phyloP scores from a whole-genome alignment of 2,113 vertebrate genomes.

The Psilopsiagon aurifrons region DNA sequence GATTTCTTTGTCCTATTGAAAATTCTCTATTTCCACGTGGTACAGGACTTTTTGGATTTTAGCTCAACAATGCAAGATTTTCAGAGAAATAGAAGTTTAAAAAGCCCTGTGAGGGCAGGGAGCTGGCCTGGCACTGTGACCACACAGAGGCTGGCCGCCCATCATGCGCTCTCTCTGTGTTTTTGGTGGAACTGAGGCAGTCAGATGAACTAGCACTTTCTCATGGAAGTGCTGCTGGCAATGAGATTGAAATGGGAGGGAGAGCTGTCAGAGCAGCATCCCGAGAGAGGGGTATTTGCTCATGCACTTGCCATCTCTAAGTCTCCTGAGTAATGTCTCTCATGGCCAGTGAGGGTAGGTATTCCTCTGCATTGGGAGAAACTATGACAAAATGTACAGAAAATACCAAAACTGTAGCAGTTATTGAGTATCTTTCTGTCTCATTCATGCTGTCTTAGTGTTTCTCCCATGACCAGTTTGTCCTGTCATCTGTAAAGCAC shows the following conservation, averaged over 20 bases:
- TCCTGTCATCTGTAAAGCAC: neutral
- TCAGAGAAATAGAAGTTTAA: neutral
- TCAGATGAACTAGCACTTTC: neutral
- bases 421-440: neutral
- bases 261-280: neutral
- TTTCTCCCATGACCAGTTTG: neutral
- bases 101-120: neutral
- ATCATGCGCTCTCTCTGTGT: accelerated
- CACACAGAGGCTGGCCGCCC: neutral
- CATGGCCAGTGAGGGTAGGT: neutral
- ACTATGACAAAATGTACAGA: neutral
- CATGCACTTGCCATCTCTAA: neutral
- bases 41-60: neutral
- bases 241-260: neutral
- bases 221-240: constrained; percentile 17
- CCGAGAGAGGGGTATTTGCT: neutral
- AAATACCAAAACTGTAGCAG: neutral
- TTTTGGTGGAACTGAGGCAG: neutral
- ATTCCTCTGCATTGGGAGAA: neutral
- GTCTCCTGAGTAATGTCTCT: neutral
- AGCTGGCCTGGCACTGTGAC: neutral
- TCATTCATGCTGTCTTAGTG: neutral
- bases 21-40: neutral
- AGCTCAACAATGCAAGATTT: neutral
- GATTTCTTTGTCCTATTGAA: neutral